Evolutionary conservation across 1,140 invertebrate species (phyloP), one percentile per base, ranked within the genome.

Genomic region (Rhynchophorus ferrugineus): DNA sequence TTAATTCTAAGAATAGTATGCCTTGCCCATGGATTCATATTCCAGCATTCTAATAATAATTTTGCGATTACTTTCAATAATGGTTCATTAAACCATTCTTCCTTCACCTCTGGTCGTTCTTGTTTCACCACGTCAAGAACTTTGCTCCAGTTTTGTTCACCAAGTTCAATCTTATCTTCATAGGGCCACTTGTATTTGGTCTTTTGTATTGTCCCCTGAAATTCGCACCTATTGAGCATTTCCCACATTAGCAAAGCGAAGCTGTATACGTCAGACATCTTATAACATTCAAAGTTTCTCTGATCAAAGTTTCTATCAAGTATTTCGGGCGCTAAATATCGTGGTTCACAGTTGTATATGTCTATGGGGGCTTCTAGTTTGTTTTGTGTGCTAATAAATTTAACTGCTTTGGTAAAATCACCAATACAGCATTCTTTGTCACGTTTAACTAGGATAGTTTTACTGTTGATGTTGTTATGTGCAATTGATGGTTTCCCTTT

Each of bases 181-280:
- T 90, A 95, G 14, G 92, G 92, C 54, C 91, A 72, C 57, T 84
- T 83, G 63, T 93, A 92, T 11, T 87, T 78, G 76, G 59, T 79
- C 80, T 19, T 75, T 41, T 6, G 24, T 21, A 44, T 1, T 37
- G 5, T 5, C 6, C 14, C 5, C 78, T 36, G 78, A 79, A 7
- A 78, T 80, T 76, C 74, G 64, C 84, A 87, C 38, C 85, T 75
- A 56, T 83, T 73, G 42, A 81, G 79, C 65, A 94, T 84, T 75
- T 97, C 93, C 93, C 93, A 97, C 16, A 96, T 69, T 5, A 96
- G 89, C 16, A 96, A 73, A 22, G 89, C 88, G 57, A 95, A 83
- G 0, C 93, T 90, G 73, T 97, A 96, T 76, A 96, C 91, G 69
- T 97, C 94, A 8, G 90, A 89, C 74, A 85, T 86, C 73, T 93